phyloP scores from a whole-genome alignment of 2,113 vertebrate genomes.

The Anoplopoma fimbria region DNA sequence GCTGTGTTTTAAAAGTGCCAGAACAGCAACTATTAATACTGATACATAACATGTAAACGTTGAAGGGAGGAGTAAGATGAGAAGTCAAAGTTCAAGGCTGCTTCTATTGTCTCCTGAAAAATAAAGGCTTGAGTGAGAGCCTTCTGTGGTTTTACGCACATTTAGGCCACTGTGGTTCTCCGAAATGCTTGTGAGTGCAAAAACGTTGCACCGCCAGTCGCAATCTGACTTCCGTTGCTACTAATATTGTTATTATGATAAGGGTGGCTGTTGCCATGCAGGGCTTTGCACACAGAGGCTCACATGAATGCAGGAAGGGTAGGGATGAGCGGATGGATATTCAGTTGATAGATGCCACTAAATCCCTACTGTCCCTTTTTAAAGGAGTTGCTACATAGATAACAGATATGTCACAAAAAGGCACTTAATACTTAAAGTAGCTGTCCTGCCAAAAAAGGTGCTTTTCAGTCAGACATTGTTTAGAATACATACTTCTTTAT shows the following conservation, averaged over 20 bases:
- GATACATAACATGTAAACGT: neutral
- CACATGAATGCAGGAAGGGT: no score
- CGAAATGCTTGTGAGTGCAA: no score
- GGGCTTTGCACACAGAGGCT: no score
- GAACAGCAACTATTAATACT: neutral
- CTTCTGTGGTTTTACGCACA: neutral
- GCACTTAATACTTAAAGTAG: neutral
- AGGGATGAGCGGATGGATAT: no score
- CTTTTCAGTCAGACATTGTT: neutral
- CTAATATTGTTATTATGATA: no score
- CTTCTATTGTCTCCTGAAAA: neutral
- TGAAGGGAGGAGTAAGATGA: neutral
- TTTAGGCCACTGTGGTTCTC: no score
- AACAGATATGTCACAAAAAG: neutral
- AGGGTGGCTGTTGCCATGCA: no score
- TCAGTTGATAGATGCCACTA: neutral
- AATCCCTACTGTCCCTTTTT: no score
- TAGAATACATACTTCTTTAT: neutral
- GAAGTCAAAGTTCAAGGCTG: neutral
- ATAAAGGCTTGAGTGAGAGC: neutral
- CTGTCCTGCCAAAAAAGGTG: neutral
- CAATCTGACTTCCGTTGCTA: no score
- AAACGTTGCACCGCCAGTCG: no score
- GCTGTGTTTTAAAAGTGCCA: neutral
- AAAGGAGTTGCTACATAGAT: neutral